Percentiles rank a stretch among this genome's conserved stretches.
phyloP scores from a whole-genome alignment of 2,113 vertebrate genomes.

The Rhegmatorhina hoffmannsi region DNA sequence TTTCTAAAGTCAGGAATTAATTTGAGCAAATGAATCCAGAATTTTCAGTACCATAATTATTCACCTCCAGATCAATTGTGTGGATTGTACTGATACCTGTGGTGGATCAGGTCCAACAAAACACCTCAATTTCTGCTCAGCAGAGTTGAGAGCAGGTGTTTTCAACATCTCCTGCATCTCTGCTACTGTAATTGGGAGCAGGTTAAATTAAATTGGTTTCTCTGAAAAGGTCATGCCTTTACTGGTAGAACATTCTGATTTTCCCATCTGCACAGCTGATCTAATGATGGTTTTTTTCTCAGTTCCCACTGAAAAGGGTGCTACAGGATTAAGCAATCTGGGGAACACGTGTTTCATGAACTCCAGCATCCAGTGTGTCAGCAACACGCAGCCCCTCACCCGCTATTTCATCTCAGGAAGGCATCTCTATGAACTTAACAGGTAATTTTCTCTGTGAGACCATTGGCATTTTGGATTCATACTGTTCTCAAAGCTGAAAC shows the following conservation, averaged over 20 bases:
- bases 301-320: constrained; percentile 98
- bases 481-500: background rate
- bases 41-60: background rate
- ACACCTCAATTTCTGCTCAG: background rate
- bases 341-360: constrained; percentile 99
- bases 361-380: constrained; percentile 99
- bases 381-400: constrained; percentile 95
- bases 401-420: constrained; percentile 97
- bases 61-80: background rate
- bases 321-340: constrained; percentile 96
- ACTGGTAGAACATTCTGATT: background rate
- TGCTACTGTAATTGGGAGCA: background rate
- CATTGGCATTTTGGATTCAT: background rate
- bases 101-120: background rate
- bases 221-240: background rate
- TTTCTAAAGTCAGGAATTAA: background rate
- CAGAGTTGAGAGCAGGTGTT: background rate
- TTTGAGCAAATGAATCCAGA: background rate
- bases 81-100: background rate
- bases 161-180: background rate
- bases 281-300: background rate
- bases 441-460: constrained; percentile 70
- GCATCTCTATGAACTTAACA: constrained; percentile 98
- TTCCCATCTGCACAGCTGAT: background rate
- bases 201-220: background rate